A percentile compares a stretch with the other conserved stretches of the same genome.
phyloP scores from a whole-genome alignment of 2,797 vertebrate species.

The Malurus splendens region DNA sequence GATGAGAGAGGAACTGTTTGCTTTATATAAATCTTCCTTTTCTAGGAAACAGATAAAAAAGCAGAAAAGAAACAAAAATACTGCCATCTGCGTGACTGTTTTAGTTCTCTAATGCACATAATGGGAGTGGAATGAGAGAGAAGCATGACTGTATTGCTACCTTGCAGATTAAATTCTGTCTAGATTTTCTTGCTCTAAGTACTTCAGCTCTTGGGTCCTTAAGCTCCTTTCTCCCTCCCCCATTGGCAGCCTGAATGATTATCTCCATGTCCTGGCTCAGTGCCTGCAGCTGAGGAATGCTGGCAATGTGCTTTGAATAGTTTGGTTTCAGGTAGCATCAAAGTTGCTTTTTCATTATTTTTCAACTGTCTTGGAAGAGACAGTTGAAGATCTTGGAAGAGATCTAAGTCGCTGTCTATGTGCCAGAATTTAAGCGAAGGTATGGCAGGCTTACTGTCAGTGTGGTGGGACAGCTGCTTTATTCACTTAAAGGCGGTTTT shows the following conservation, averaged over 20 bases:
- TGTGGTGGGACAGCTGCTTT: slow-evolving; percentile 5
- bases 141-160: not conserved
- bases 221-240: slow-evolving; percentile 34
- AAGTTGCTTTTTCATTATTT: slow-evolving; percentile 52
- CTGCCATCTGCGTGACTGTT: accelerated
- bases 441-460: slow-evolving; percentile 5
- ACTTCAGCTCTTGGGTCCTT: not conserved
- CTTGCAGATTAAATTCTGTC: not conserved
- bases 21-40: not conserved
- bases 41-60: not conserved
- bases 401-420: slow-evolving; percentile 5
- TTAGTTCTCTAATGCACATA: not conserved
- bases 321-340: slow-evolving; percentile 61
- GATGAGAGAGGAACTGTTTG: not conserved
- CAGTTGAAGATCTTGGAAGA: slow-evolving; percentile 47
- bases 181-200: not conserved
- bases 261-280: slow-evolving; percentile 31
- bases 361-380: slow-evolving; percentile 33
- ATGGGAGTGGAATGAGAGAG: not conserved
- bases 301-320: slow-evolving; percentile 38
- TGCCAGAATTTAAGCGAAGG: not conserved
- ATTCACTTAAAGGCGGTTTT: slow-evolving; percentile 1
- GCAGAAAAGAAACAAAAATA: not conserved
- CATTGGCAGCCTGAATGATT: not conserved
- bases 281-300: slow-evolving; percentile 46